Percentiles rank a stretch among this genome's conserved stretches.
These are phyloP conservation scores for Malthinus flaveolus DNA, from an alignment of 2,888 invertebrate genomes.

Conservation along the genomic window DNA sequence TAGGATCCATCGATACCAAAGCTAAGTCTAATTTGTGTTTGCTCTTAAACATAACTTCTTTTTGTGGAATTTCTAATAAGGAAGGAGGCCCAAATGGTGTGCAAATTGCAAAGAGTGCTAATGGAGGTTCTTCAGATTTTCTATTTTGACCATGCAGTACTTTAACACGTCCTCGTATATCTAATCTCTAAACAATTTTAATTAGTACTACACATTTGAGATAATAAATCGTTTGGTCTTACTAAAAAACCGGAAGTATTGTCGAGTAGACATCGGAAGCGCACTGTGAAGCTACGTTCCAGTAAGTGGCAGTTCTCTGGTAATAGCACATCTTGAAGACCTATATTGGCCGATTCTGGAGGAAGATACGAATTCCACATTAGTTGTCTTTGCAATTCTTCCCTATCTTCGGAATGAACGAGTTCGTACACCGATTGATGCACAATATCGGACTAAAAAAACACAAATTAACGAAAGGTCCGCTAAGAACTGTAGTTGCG, in stretches of 20 bases:
- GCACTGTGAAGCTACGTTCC: slow-evolving; percentile 96
- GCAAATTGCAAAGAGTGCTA: slow-evolving; percentile 96
- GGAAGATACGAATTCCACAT: slow-evolving; percentile 94
- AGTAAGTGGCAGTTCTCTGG: slow-evolving; percentile 88
- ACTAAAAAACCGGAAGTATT: slow-evolving; percentile 99
- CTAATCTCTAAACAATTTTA: slow-evolving; percentile 77
- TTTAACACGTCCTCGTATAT: slow-evolving; percentile 95
- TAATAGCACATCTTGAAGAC: slow-evolving; percentile 85
- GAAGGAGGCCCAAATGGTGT: slow-evolving; percentile 99
- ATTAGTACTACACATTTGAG: not conserved
- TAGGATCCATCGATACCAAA: slow-evolving; percentile 96
- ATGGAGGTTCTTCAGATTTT: slow-evolving; percentile 89
- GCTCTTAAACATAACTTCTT: slow-evolving; percentile 99
- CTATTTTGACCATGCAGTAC: slow-evolving; percentile 95
- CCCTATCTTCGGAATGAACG: slow-evolving; percentile 98
- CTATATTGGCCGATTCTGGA: slow-evolving; percentile 73
- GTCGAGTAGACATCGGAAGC: slow-evolving; percentile 97
- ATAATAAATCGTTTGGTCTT: slow-evolving; percentile 51
- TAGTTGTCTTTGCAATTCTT: slow-evolving; percentile 93
- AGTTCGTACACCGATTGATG: slow-evolving; percentile 99
- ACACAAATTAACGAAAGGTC: not conserved
- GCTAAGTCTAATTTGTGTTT: slow-evolving; percentile 98
- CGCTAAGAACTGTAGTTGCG: not conserved
- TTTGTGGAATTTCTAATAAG: slow-evolving; percentile 93
- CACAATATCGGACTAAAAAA: slow-evolving; percentile 95